These are phyloP conservation scores for Microctonus brassicae DNA, from an alignment of 2,888 invertebrate genomes.

Conservation along the genomic window DNA sequence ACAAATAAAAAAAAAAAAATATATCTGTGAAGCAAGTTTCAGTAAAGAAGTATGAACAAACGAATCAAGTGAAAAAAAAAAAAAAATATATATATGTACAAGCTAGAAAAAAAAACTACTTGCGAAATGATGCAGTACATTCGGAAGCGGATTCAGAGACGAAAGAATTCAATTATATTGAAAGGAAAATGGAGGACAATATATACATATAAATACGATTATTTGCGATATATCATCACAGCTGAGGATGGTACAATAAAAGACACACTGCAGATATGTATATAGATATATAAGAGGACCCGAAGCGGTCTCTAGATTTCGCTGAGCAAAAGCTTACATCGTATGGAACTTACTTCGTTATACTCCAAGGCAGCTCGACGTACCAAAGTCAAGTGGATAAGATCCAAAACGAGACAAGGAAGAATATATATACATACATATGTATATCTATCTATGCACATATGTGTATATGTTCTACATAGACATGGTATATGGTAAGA, in stretches of 20 bases:
- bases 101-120: slow-evolving; percentile 16
- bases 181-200: slow-evolving; percentile 2
- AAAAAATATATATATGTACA: slow-evolving; percentile 4
- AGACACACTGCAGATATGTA: not conserved
- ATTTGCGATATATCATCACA: not conserved
- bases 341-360: slow-evolving; percentile 19
- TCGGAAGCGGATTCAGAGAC: slow-evolving; percentile 19
- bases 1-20: no score
- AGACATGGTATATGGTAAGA: not conserved
- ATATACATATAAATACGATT: not conserved
- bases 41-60: not conserved
- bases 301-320: slow-evolving; percentile 1
- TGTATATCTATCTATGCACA: not conserved
- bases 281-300: not conserved
- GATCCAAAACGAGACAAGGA: not conserved
- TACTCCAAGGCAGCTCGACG: not conserved
- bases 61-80: not conserved
- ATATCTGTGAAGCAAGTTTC: no score
- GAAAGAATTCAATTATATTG: slow-evolving; percentile 30
- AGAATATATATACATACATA: not conserved
- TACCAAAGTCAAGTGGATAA: not conserved
- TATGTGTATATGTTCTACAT: no score
- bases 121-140: slow-evolving; percentile 13
- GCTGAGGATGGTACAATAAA: not conserved
- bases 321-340: slow-evolving; percentile 8